phyloP scores from a whole-genome alignment of 1,140 invertebrate genomes.

The Drosophila equinoxialis region DNA sequence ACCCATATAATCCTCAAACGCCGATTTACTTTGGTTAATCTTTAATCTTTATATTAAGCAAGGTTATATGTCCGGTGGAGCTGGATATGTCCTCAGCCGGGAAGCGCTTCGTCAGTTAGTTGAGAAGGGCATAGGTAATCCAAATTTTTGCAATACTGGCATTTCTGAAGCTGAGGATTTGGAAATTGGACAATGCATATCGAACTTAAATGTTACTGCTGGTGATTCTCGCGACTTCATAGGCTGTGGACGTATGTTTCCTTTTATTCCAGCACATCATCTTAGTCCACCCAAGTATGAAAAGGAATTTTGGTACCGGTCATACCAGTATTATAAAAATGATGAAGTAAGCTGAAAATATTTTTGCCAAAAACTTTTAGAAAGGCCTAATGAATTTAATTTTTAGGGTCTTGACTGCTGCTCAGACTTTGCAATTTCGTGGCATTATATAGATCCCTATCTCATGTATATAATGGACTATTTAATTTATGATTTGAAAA shows the following conservation, averaged over 20 bases:
- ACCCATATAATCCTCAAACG: constrained; percentile 87
- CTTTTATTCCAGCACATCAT: constrained; percentile 89
- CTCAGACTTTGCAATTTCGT: constrained; percentile 97
- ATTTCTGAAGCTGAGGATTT: constrained; percentile 93
- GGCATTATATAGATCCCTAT: constrained; percentile 96
- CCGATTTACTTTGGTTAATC: constrained; percentile 94
- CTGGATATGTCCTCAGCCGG: constrained; percentile 94
- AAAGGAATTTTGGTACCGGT: constrained; percentile 52
- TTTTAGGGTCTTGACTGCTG: constrained; percentile 90
- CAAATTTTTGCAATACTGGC: constrained; percentile 87
- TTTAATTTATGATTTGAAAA: constrained; percentile 96
- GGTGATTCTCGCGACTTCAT: constrained; percentile 93
- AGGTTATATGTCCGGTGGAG: constrained; percentile 97
- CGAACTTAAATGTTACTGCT: constrained; percentile 92
- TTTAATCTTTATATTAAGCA: constrained; percentile 88
- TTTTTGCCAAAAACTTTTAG: too few species aligned
- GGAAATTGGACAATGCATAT: constrained; percentile 95
- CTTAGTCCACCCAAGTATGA: constrained; percentile 27
- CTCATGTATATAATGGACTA: constrained; percentile 98
- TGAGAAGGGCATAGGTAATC: constrained; percentile 87
- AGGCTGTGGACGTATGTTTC: constrained; percentile 94
- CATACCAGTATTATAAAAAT: constrained; percentile 44
- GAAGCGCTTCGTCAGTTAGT: constrained; percentile 90
- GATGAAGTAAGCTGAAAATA: constrained; percentile 53
- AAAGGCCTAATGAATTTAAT: too few species aligned